Percentiles rank a stretch among this genome's conserved stretches.
phyloP scores from a whole-genome alignment of 2,888 invertebrate genomes.

The Nemapogon koenigi region DNA sequence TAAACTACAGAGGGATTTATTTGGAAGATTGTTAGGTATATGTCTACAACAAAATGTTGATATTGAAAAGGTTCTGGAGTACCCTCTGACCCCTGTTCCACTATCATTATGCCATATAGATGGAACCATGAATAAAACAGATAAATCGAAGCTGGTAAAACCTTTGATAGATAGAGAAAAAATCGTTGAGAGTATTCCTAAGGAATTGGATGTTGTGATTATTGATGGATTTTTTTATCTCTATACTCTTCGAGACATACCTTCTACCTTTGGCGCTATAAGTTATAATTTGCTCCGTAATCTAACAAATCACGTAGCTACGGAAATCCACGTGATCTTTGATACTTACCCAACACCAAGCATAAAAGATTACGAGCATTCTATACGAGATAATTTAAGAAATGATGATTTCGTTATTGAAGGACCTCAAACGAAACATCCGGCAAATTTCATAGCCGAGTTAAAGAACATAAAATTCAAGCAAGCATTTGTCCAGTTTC shows the following conservation, averaged over 20 bases:
- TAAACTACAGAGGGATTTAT: not conserved
- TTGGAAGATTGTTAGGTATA: conserved; percentile 6
- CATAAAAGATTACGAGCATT: not conserved
- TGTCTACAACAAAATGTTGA: conserved; percentile 3
- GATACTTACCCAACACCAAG: not conserved
- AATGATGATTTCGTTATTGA: not conserved
- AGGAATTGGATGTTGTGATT: not conserved
- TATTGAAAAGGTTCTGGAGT: not conserved
- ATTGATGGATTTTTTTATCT: not conserved
- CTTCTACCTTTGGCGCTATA: not conserved
- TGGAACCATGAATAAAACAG: not conserved
- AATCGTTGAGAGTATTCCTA: not conserved
- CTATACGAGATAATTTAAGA: not conserved
- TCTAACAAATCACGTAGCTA: not conserved
- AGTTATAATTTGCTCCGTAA: not conserved
- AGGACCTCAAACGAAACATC: conserved; percentile 3
- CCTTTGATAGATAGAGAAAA: not conserved
- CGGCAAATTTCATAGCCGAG: conserved; percentile 4
- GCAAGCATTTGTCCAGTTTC: conserved; percentile 5
- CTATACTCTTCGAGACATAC: not conserved
- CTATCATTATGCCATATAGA: not conserved
- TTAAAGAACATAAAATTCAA: conserved; percentile 5
- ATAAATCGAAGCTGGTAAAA: not conserved
- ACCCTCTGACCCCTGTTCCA: not conserved
- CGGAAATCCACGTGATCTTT: not conserved